These are phyloP conservation scores for Oryzias curvinotus DNA, from an alignment of 2,113 vertebrate genomes.

Conservation along the genomic window DNA sequence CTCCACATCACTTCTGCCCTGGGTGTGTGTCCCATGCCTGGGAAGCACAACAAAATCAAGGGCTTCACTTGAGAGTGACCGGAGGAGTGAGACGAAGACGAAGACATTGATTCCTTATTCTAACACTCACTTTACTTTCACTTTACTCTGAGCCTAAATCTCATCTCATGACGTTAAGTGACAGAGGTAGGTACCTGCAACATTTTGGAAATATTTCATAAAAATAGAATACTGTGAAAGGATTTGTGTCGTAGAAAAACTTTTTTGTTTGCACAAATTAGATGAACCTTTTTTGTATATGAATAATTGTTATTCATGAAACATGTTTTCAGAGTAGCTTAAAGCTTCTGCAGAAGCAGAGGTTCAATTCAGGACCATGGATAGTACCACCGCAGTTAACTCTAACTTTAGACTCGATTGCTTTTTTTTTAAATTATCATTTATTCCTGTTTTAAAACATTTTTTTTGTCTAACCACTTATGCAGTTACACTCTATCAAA, in stretches of 20 bases:
- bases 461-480: neutral
- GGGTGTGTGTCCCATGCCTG: constrained; percentile 58
- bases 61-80: constrained; percentile 54
- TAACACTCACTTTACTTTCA: neutral
- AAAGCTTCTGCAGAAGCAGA: neutral
- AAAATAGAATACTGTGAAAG: neutral
- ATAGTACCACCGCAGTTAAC: constrained; percentile 33
- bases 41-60: constrained; percentile 49
- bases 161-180: constrained; percentile 29
- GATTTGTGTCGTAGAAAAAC: no score
- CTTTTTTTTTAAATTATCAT: neutral
- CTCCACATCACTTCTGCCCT: constrained; percentile 43
- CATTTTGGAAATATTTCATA: neutral
- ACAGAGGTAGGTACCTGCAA: constrained; percentile 44
- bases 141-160: constrained; percentile 7
- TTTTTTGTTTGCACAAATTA: no score
- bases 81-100: neutral
- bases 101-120: neutral
- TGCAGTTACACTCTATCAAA: no score
- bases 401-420: neutral
- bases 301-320: no score
- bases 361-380: constrained; percentile 71
- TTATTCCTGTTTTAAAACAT: neutral
- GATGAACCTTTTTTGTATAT: no score
- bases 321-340: no score